Percentiles rank a stretch among this genome's conserved stretches.
phyloP scores from a whole-genome alignment of 2,113 vertebrate genomes.

The Pantherophis guttatus region DNA sequence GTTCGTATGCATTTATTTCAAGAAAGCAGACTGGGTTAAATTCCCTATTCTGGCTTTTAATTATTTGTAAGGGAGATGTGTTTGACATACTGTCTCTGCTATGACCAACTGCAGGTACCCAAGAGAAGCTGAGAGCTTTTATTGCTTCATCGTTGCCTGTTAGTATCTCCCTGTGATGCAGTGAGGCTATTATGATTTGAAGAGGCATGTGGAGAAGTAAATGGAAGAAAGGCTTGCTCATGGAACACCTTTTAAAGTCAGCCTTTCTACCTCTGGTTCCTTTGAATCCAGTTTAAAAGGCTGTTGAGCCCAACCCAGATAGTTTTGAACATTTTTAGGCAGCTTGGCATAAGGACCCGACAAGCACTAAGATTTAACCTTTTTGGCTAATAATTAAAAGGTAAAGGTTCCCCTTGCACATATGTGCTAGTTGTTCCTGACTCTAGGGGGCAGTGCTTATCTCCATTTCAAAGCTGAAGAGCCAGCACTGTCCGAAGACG shows the following conservation, averaged over 20 bases:
- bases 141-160: slow-evolving; percentile 2
- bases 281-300: background rate
- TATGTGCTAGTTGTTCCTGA: too few relatives aligned
- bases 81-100: background rate
- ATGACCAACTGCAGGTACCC: background rate
- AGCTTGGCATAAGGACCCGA: background rate
- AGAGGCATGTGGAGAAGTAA: slow-evolving; percentile 4
- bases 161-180: background rate
- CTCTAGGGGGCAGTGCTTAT: too few relatives aligned
- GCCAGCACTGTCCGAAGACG: too few relatives aligned
- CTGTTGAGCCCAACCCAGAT: background rate
- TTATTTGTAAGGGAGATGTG: slow-evolving; percentile 18
- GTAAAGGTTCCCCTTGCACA: too few relatives aligned
- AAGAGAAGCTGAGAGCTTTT: background rate
- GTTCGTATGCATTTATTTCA: slow-evolving; percentile 1
- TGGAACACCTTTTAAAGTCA: background rate
- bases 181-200: slow-evolving; percentile 25
- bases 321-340: background rate
- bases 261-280: background rate
- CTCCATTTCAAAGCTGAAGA: too few relatives aligned
- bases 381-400: background rate
- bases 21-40: background rate
- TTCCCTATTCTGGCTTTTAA: slow-evolving; percentile 14
- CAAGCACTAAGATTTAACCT: background rate
- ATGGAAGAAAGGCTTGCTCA: background rate